Percentiles rank a stretch among this genome's conserved stretches.
These are phyloP conservation scores for Euleptes europaea DNA, from an alignment of 2,113 vertebrate species.

Conservation along the genomic window DNA sequence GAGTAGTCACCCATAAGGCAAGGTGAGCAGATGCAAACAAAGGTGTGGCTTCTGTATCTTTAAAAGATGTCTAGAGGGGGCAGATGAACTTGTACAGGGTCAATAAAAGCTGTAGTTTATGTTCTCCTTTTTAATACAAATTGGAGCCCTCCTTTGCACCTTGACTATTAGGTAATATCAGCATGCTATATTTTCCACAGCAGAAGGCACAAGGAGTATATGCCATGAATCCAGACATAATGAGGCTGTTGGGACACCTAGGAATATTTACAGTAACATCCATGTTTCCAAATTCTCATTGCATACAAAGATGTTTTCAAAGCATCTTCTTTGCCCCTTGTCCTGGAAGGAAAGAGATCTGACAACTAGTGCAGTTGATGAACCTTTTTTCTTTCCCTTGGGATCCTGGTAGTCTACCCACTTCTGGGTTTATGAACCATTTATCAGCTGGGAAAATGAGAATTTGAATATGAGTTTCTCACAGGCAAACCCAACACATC, in stretches of 20 bases:
- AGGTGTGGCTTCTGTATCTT: not conserved
- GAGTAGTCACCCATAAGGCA: not conserved
- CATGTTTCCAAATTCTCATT: no score
- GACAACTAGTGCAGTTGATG: no score
- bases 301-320: no score
- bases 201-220: not conserved
- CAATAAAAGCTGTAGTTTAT: not conserved
- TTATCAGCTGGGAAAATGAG: no score
- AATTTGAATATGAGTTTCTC: no score
- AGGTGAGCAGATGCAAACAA: not conserved
- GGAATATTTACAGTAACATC: not conserved
- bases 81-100: not conserved
- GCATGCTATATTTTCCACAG: not conserved
- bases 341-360: no score
- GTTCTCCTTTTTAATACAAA: not conserved
- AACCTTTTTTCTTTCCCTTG: no score
- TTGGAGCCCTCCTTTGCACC: not conserved
- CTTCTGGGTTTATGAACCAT: no score
- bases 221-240: not conserved
- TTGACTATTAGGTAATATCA: not conserved
- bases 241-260: not conserved
- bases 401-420: no score
- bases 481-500: no score
- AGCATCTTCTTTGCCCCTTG: no score
- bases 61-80: not conserved